Evolutionary conservation across 2,888 invertebrate species (phyloP).

Genomic region (Patella depressa): DNA sequence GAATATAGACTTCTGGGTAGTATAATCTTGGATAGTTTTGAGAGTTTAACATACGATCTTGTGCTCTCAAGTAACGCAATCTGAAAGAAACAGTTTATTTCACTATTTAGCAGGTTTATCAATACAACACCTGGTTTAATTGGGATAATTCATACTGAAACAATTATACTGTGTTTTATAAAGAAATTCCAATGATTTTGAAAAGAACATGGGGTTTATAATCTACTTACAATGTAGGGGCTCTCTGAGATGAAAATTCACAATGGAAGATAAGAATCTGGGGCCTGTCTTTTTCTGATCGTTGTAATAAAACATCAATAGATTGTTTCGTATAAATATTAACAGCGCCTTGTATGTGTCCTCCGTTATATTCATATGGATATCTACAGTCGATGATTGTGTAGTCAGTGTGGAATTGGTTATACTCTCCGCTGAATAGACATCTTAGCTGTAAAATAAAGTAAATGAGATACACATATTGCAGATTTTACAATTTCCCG

Average conservation of each 20-base stretch:
- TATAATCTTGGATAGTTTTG: constrained; percentile 86
- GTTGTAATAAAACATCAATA: constrained; percentile 70
- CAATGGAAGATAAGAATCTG: constrained; percentile 95
- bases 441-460: constrained; percentile 44
- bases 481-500: no score
- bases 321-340: constrained; percentile 88
- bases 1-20: constrained; percentile 92
- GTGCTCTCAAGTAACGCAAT: constrained; percentile 84
- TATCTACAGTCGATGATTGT: constrained; percentile 81
- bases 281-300: constrained; percentile 69
- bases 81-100: constrained; percentile 71
- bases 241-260: constrained; percentile 94
- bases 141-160: not conserved
- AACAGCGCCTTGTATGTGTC: constrained; percentile 70
- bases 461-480: no score
- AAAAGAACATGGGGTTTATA: not conserved
- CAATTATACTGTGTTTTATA: not conserved
- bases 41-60: constrained; percentile 84
- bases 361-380: constrained; percentile 81
- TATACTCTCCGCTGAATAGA: constrained; percentile 80
- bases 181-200: not conserved
- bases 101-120: no score
- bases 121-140: not conserved
- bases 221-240: constrained; percentile 81
- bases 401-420: constrained; percentile 77